Evolutionary conservation across 2,888 invertebrate species (phyloP).

Genomic region (Myopa tessellatipennis): DNA sequence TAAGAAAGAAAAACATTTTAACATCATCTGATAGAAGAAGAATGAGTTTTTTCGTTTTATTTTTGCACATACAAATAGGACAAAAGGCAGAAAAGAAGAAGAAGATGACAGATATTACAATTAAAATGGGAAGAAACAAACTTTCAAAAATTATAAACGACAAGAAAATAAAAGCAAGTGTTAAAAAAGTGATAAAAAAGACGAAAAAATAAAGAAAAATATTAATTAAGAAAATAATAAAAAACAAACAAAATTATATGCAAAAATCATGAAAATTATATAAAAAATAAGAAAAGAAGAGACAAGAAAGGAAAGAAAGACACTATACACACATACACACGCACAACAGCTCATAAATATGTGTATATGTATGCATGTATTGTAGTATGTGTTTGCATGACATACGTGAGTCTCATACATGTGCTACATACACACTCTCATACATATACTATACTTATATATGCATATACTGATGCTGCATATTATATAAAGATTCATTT

Average conservation of each 20-base stretch:
- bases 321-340: slow-evolving; percentile 1
- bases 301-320: background rate
- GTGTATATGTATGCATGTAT: background rate
- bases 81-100: slow-evolving; percentile 40
- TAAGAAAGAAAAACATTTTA: slow-evolving; percentile 43
- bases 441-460: slow-evolving; percentile 35
- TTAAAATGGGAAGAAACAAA: background rate
- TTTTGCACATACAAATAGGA: slow-evolving; percentile 39
- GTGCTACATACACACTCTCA: slow-evolving; percentile 22
- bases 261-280: slow-evolving; percentile 18
- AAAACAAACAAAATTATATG: background rate
- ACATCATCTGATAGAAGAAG: slow-evolving; percentile 39
- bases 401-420: slow-evolving; percentile 22
- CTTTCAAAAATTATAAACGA: background rate
- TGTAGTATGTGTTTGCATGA: slow-evolving; percentile 16
- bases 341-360: no score
- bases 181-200: slow-evolving; percentile 7
- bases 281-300: slow-evolving; percentile 28
- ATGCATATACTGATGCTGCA: slow-evolving; percentile 44
- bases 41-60: slow-evolving; percentile 18
- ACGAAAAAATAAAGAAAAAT: no score
- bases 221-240: background rate
- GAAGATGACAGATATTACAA: slow-evolving; percentile 7
- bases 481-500: slow-evolving; percentile 39
- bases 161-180: background rate